Evolutionary conservation across 1,140 invertebrate species (phyloP), one percentile per base, ranked within the genome.

Genomic region (Gonatopus flavifemur): DNA sequence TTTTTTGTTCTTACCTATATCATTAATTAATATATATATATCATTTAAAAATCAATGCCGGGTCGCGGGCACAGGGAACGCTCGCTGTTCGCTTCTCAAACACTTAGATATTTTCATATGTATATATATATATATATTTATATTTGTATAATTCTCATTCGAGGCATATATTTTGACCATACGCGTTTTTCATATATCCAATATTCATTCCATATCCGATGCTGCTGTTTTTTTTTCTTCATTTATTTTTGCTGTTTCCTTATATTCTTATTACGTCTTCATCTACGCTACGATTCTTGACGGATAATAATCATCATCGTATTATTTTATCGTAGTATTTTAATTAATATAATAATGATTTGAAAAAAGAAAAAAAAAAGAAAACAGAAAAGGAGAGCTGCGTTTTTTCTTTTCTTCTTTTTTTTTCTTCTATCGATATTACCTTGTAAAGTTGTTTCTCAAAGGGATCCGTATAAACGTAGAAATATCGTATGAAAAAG

Each of bases 401-500:
- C 20, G 28, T 33, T 28, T 20, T 51, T 51, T 25, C 35, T 40
- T 40, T 45, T 41, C 25, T 10, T 18, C n/a, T 35, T 51, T 13
- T 42, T 25, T 35, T 52, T 60, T 60, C 42, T 55, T 44, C 47
- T 49, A 55, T 48, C 43, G 35, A 42, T 37, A 19, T 54, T 42
- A 37, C 25, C 35, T 41, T 44, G n/a, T 18, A 47, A 33, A 8
- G 20, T 49, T 41, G 19, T 45, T 43, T 43, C 8, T 12, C 18
- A 13, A 19, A 18, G 61, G 69, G 67, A 72, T 74, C 62, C 66
- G 70, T 74, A 72, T 67, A 74, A 71, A 77, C 73, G 72, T 74
- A 76, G 69, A 76, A 72, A 72, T 52, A 61, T 69, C 55, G 61
- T 70, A 69, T 68, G 59, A 72, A 68, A 71, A 73, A 73, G 59